Evolutionary conservation across 2,888 invertebrate species (phyloP).

Genomic region (Dynastes tityus): DNA sequence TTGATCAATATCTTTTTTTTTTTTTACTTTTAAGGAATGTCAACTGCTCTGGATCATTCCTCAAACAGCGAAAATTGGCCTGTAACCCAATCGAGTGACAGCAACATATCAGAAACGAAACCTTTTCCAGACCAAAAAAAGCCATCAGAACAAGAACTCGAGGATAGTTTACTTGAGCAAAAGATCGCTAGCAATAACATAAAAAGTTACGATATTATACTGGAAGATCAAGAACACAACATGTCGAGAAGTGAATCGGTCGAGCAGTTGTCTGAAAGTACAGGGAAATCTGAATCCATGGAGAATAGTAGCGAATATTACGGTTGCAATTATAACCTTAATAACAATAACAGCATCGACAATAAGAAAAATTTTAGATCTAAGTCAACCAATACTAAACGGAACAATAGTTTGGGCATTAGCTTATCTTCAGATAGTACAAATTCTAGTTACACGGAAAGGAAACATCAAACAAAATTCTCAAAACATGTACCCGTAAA

Average conservation of each 20-base stretch:
- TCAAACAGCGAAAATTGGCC: conserved; percentile 82
- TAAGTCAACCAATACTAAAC: conserved; percentile 61
- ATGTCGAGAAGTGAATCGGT: conserved; percentile 72
- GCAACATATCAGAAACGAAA: conserved; percentile 74
- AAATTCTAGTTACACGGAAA: conserved; percentile 52
- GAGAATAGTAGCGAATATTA: conserved; percentile 60
- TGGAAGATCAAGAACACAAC: conserved; percentile 74
- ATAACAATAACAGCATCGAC: conserved; percentile 72
- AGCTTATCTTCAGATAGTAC: conserved; percentile 58
- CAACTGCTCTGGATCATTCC: conserved; percentile 82
- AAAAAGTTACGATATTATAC: conserved; percentile 71
- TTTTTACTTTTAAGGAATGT: conserved; percentile 67
- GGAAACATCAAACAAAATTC: conserved; percentile 43
- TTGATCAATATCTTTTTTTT: neutral
- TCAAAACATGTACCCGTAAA: conserved; percentile 69
- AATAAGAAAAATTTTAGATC: conserved; percentile 57
- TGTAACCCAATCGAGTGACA: conserved; percentile 76
- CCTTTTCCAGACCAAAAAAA: conserved; percentile 55
- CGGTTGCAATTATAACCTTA: conserved; percentile 38
- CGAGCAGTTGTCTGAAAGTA: conserved; percentile 70
- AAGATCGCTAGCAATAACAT: conserved; percentile 66
- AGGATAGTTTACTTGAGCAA: conserved; percentile 63
- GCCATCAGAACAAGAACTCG: conserved; percentile 53
- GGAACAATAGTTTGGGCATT: conserved; percentile 53
- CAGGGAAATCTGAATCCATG: conserved; percentile 67